Conservation (phyloP, 2,113 vertebrate species). For the human region GRCh38 chr21:21937001-21937500, state of each 20-base stretch:
- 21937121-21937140: no score
- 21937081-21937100: no score
- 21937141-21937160: no score
- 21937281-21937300: neutral
- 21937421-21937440: neutral
- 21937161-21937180: no score
- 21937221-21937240: neutral
- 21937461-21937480: neutral
- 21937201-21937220: neutral
- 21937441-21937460: neutral
- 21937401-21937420: neutral
- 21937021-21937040: no score
- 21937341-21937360: neutral
- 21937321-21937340: neutral
- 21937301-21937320: neutral
- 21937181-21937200: no score
- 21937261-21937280: neutral
- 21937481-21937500: neutral
- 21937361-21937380: neutral
- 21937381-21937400: neutral
- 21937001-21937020: no score
- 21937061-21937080: no score
- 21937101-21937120: no score
- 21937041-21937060: no score
- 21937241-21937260: neutral